Conservation (phyloP, 2,113 vertebrate genomes). For the Embiotoca jacksoni region DNA sequence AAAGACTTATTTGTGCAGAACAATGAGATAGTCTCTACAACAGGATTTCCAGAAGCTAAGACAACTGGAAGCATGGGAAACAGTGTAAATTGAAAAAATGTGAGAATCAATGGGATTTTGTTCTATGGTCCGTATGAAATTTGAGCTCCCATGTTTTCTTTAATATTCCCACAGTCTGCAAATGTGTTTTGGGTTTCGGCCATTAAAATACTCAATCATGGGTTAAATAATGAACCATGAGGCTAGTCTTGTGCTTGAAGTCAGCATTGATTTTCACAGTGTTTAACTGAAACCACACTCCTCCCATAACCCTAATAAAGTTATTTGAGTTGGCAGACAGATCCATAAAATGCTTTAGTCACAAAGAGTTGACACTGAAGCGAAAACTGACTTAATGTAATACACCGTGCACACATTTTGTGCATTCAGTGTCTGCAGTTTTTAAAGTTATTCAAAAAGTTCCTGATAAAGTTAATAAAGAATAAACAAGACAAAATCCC, state of each 20-base stretch:
- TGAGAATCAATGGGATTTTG: background rate
- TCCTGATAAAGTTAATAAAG: no score
- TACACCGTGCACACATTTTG: no score
- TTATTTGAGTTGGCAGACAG: no score
- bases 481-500: no score
- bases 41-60: conserved; percentile 24
- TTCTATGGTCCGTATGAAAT: conserved; percentile 7
- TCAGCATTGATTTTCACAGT: background rate
- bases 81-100: conserved; percentile 24
- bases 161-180: background rate
- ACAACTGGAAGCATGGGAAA: conserved; percentile 19
- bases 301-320: no score
- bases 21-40: conserved; percentile 60
- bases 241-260: background rate
- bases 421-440: no score
- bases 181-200: background rate
- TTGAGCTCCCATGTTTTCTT: conserved; percentile 11
- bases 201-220: background rate
- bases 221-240: background rate
- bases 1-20: conserved; percentile 59
- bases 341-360: no score
- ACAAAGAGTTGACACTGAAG: no score
- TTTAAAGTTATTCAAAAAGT: no score
- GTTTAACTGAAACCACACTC: background rate
- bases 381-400: no score